These are phyloP conservation scores for Acestrorhynchus altus DNA, from an alignment of 2,797 vertebrate species.

Conservation along the genomic window DNA sequence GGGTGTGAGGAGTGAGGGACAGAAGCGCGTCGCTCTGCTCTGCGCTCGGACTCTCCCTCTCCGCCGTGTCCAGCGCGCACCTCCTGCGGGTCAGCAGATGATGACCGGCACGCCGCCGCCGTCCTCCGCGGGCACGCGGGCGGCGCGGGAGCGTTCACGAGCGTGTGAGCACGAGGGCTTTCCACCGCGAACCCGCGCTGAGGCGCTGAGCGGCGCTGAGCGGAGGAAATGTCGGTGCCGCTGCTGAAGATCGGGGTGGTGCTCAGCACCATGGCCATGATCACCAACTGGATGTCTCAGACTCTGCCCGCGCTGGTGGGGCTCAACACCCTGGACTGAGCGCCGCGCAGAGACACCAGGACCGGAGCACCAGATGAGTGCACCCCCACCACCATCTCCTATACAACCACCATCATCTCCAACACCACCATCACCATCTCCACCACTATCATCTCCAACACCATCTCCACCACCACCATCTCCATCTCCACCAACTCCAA, in stretches of 20 bases:
- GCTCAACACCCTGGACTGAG: slow-evolving; percentile 92
- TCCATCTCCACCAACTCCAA: no score
- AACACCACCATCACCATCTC: no score
- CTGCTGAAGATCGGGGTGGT: slow-evolving; percentile 94
- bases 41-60: neutral
- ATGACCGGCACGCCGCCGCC: neutral
- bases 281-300: slow-evolving; percentile 98
- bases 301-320: slow-evolving; percentile 93
- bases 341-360: slow-evolving; percentile 89
- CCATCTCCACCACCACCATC: no score
- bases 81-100: neutral
- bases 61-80: neutral
- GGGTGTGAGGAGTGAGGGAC: no score
- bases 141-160: neutral
- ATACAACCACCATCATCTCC: neutral
- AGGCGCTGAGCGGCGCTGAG: neutral
- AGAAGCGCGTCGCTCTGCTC: neutral
- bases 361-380: slow-evolving; percentile 95
- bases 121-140: neutral
- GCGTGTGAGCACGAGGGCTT: neutral
- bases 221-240: slow-evolving; percentile 87
- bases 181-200: neutral
- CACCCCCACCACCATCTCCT: no score
- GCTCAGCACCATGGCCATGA: slow-evolving; percentile 97
- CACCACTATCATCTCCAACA: no score